Base-by-base conservation (phyloP, 2,797 vertebrate species). In the Phrynocephalus forsythii region DNA sequence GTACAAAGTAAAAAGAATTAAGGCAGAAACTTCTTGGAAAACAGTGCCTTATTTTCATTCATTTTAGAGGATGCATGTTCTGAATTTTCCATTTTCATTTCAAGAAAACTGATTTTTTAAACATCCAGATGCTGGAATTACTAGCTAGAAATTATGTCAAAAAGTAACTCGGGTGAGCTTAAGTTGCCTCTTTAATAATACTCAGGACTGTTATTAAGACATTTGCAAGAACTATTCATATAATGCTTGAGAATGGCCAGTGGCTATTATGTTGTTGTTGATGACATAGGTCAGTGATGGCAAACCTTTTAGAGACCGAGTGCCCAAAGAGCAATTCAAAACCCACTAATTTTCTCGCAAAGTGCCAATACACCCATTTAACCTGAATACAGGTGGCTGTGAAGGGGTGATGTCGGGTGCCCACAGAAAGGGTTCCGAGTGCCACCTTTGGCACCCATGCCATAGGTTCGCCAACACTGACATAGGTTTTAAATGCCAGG, bases 221-320 rank as follows among this genome's bases (percentile, higher is more conserved):
- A 77, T 78, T 87, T 83, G 50, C 78, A 72, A 2, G 44, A 80
- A 80, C 60, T 80, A 33, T 56, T 60, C 50, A 76, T 87, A 75
- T 33, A 28, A 28, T 67, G 20, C 11, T 52, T 38, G 1, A 80
- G 44, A 60, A 33, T 79, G 10, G 28, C 38, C 3, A 18, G 18
- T 63, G 15, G 60, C 20, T 63, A 72, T 72, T 16, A 6, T 30
- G 33, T 6, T 72, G 71, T 24, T 72, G 30, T 11, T 33, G 28
- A 72, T 72, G 30, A 30, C 60, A 63, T 18, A 18, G 60, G 60
- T 63, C 33, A 33, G 33, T 33, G 33, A 33, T 33, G 33, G 33
- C 33, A 33, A 33, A 33, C 33, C 33, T 33, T 33, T 33, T 33
- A 33, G 33, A 33, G 33, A 33, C 33, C 33, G 33, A 33, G 33